Conservation (phyloP, 2,113 vertebrate genomes). For the Cololabis saira region DNA sequence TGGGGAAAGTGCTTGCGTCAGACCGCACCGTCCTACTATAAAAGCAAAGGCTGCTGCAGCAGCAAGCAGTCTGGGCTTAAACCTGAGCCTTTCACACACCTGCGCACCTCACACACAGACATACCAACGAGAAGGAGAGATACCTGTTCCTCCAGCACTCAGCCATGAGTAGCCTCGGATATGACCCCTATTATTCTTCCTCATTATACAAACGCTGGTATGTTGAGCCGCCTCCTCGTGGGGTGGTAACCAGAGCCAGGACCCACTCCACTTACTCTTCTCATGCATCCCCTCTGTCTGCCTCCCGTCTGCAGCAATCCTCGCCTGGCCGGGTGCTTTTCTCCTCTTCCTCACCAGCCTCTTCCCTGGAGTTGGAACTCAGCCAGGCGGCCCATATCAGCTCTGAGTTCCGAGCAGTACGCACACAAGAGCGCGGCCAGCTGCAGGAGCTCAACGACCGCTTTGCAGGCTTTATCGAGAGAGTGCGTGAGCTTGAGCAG, state of each 20-base stretch:
- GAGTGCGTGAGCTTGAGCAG: slow-evolving; percentile 82
- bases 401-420: slow-evolving; percentile 71
- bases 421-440: slow-evolving; percentile 77
- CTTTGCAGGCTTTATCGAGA: slow-evolving; percentile 83
- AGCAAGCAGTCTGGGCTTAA: slow-evolving; percentile 68
- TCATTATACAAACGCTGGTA: slow-evolving; percentile 87
- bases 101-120: slow-evolving; percentile 25
- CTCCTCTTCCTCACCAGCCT: slow-evolving; percentile 59
- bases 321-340: slow-evolving; percentile 66
- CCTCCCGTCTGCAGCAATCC: slow-evolving; percentile 71
- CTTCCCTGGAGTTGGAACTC: slow-evolving; percentile 75
- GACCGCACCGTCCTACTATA: slow-evolving; percentile 71
- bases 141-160: slow-evolving; percentile 46
- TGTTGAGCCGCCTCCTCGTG: slow-evolving; percentile 70
- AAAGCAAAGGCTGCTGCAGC: slow-evolving; percentile 74
- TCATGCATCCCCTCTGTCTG: slow-evolving; percentile 68
- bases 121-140: slow-evolving; percentile 63
- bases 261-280: slow-evolving; percentile 73
- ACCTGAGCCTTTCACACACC: slow-evolving; percentile 54
- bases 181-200: slow-evolving; percentile 80
- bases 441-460: slow-evolving; percentile 83
- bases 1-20: slow-evolving; percentile 74
- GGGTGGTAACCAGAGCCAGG: slow-evolving; percentile 66
- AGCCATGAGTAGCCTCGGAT: slow-evolving; percentile 78
- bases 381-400: slow-evolving; percentile 76